Conservation (phyloP, 30 jellyfish, hydroid and myxozoan species). For the Hydractinia echinata region DNA sequence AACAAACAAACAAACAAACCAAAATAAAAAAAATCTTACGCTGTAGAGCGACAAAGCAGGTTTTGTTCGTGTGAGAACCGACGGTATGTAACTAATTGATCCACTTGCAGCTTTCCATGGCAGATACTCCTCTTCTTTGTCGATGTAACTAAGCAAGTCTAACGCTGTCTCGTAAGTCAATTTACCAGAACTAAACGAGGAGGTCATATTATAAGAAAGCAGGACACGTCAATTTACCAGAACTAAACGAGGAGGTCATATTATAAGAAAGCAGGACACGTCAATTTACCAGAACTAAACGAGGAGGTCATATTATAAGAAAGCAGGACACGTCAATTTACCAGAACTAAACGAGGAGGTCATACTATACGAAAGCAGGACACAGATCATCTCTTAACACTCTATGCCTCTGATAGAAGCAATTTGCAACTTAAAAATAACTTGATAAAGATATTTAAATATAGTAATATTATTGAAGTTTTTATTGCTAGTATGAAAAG, state of each 20-base stretch:
- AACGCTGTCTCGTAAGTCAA: slow-evolving; percentile 41
- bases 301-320: background rate
- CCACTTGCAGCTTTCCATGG: slow-evolving; percentile 79
- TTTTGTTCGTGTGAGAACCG: slow-evolving; percentile 28
- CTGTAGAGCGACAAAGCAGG: background rate
- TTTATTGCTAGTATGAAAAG: too few relatives aligned
- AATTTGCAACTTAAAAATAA: too few relatives aligned
- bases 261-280: background rate
- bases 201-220: background rate
- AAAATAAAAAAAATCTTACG: background rate
- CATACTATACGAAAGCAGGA: background rate
- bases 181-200: slow-evolving; percentile 39
- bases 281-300: slow-evolving; percentile 42
- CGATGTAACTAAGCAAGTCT: slow-evolving; percentile 60
- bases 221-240: slow-evolving; percentile 30
- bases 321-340: background rate
- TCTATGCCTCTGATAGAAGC: too few relatives aligned
- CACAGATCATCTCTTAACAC: too few relatives aligned
- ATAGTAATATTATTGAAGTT: too few relatives aligned
- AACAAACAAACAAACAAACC: too few relatives aligned
- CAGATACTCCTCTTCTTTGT: slow-evolving; percentile 55
- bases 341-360: slow-evolving; percentile 40
- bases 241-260: slow-evolving; percentile 12
- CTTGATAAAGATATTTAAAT: too few relatives aligned
- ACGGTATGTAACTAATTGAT: slow-evolving; percentile 27